These are phyloP conservation scores for Chlorops oryzae DNA, from an alignment of 1,140 invertebrate genomes.

Conservation along the genomic window DNA sequence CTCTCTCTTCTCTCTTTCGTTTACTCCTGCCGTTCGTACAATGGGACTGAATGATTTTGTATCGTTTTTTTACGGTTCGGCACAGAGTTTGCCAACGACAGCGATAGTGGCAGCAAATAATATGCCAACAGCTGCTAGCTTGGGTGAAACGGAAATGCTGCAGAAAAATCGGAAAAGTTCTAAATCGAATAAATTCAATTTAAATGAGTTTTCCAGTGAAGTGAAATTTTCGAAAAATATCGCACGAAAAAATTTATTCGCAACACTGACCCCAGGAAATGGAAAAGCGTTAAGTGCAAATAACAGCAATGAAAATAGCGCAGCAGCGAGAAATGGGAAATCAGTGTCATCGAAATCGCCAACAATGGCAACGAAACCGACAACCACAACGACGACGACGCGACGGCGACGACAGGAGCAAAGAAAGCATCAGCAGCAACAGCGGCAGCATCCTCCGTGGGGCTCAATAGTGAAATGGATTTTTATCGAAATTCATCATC, in stretches of 20 bases:
- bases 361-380: slow-evolving; percentile 8
- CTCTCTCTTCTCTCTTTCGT: too few species aligned
- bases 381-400: slow-evolving; percentile 18
- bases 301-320: slow-evolving; percentile 15
- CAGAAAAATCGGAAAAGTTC: slow-evolving; percentile 45
- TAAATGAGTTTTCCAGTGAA: slow-evolving; percentile 35
- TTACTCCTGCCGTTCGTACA: too few species aligned
- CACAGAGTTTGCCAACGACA: slow-evolving; percentile 35
- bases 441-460: not conserved
- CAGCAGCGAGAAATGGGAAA: slow-evolving; percentile 2
- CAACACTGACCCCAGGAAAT: slow-evolving; percentile 5
- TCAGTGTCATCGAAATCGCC: not conserved
- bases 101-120: not conserved
- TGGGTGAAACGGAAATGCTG: not conserved
- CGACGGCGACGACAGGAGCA: slow-evolving; percentile 6
- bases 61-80: slow-evolving; percentile 42
- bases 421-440: not conserved
- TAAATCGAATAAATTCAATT: slow-evolving; percentile 34
- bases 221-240: slow-evolving; percentile 35
- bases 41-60: slow-evolving; percentile 46
- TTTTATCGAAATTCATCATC: slow-evolving; percentile 22
- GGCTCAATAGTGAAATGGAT: slow-evolving; percentile 25
- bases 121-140: slow-evolving; percentile 11
- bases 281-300: too few species aligned
- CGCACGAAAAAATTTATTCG: slow-evolving; percentile 6